Evolutionary conservation across 2,113 vertebrate species (phyloP), one percentile per base, ranked within the genome.

Genomic region (Melozone crissalis): DNA sequence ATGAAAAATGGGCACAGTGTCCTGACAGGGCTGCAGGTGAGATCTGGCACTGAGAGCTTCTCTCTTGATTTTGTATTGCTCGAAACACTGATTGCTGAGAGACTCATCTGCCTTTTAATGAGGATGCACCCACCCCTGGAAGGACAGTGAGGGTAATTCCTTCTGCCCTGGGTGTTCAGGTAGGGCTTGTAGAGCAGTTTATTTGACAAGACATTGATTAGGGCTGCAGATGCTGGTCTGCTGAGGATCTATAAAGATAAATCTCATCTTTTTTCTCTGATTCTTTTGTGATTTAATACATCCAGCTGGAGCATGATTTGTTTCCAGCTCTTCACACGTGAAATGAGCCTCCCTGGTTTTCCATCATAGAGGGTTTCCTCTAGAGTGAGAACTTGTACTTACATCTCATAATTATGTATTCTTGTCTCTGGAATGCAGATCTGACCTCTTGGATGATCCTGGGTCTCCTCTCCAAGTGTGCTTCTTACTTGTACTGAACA

Each of bases 181-280:
- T 57, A 87, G 87, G 15, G 41, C 44, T 58, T 44, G 31, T 52
- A 82, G 71, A 58, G 69, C 71, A 71, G 52, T 67, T 93, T 75
- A 10, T 52, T 73, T 96, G 93, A 44, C 24, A 58, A 75, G 78
- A 72, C 49, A 72, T 94, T 84, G 65, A 61, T 84, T 78, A 84
- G 55, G 35, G 79, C 90, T 67, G 87, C 96, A 95, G 58, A 92
- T 74, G 46, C 68, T 66, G 71, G 77, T 89, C 58, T 67, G 46
- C 59, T 75, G 35, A 91, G 67, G 83, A 86, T 44, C 26, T 81
- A 2, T 44, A 35, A 44, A 63, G 47, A 65, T 8, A 62, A 80
- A 75, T 43, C 5, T 65, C 4, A 16, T 9, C 2, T 22, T 58
- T 59, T 76, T 26, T 19, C 35, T 43, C 9, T 65, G 87, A 43